phyloP scores from a whole-genome alignment of 2,113 vertebrate genomes.

The Sylvietta virens region DNA sequence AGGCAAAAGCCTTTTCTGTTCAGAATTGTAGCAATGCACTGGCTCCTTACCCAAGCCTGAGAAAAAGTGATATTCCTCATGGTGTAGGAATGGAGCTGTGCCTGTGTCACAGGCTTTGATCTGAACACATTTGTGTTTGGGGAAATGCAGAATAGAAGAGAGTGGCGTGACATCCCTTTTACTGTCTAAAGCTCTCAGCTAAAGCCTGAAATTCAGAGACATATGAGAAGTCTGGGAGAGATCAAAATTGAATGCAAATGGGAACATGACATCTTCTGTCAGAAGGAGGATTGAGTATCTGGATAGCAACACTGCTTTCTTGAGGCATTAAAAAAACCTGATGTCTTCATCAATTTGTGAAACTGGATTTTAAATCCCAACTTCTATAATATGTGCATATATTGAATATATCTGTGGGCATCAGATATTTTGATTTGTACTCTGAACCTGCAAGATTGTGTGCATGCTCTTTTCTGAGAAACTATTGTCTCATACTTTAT shows the following conservation, averaged over 20 bases:
- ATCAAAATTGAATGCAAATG: constrained; percentile 15
- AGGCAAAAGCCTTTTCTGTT: neutral
- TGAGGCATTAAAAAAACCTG: neutral
- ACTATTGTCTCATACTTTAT: neutral
- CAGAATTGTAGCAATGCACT: neutral
- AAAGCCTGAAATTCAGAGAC: neutral
- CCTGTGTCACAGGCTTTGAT: neutral
- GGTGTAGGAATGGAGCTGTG: neutral
- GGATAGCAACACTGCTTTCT: neutral
- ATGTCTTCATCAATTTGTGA: neutral
- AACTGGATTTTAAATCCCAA: neutral
- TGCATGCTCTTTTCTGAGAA: neutral
- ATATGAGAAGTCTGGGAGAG: neutral
- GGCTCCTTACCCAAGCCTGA: neutral
- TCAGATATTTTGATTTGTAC: neutral
- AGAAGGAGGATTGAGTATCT: neutral
- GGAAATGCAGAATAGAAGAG: neutral
- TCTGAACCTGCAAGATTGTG: neutral
- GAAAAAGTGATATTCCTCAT: neutral
- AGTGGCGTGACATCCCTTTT: neutral
- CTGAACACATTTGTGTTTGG: neutral
- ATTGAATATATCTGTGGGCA: neutral
- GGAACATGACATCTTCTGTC: neutral
- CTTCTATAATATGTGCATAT: neutral
- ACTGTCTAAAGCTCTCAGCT: neutral